Percentiles rank a stretch among this genome's conserved stretches.
Evolutionary conservation across 2,113 vertebrate genomes (phyloP).

Genomic region (Enhydra lutris): DNA sequence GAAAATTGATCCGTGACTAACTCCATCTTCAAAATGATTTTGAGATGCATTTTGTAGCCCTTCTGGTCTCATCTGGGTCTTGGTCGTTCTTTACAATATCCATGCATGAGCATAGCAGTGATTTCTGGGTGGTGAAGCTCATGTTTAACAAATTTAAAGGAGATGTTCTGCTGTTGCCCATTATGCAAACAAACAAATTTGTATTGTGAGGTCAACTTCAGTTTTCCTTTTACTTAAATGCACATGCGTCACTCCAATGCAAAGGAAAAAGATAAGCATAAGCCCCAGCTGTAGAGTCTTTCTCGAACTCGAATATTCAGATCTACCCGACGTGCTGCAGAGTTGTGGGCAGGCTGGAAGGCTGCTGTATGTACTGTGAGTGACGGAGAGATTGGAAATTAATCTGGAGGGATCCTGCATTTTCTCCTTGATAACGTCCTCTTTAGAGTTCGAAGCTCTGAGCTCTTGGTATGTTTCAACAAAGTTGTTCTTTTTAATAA

Average conservation of each 20-base stretch:
- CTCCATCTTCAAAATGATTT: not conserved
- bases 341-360: accelerated
- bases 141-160: not conserved
- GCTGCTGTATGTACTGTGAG: not conserved
- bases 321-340: accelerated
- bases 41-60: not conserved
- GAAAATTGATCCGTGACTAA: not conserved
- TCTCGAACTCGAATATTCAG: not conserved
- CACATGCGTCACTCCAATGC: not conserved
- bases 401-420: not conserved
- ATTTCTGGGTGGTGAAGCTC: not conserved
- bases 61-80: not conserved
- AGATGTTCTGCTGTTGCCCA: not conserved
- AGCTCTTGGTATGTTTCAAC: not conserved
- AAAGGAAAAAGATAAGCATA: not conserved
- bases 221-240: not conserved
- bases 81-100: not conserved
- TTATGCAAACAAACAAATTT: not conserved
- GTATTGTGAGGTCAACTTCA: not conserved
- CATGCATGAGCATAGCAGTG: no score
- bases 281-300: not conserved
- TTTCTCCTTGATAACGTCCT: not conserved
- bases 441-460: not conserved
- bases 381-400: not conserved
- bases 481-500: not conserved